Base-by-base conservation (phyloP, 1,140 invertebrate species). In the Anoplophora glabripennis region DNA sequence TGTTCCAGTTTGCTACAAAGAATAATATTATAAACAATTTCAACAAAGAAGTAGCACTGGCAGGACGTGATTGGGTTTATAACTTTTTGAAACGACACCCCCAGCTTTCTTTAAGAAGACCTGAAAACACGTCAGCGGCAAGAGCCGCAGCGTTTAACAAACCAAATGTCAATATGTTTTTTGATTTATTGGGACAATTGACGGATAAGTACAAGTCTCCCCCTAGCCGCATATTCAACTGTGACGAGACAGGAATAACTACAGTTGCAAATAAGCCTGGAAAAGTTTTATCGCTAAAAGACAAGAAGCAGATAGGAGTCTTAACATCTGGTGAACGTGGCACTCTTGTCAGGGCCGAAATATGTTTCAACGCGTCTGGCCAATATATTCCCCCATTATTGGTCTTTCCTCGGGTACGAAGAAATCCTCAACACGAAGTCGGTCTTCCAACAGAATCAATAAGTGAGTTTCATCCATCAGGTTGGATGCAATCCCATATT, bases 321-420 rank as follows among this genome's bases (percentile, higher is more conserved):
- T 45, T 74, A n/a, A 70, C 72, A 12, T 77, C 73, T 59, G 76
- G 71, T 42, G 76, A 79, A 68, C 59, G 72, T 44, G 75, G 76
- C 17, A 57, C 65, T 15, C 72, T 73, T 44, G 72, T 75, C 3
- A 77, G 76, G 17, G 58, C 70, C 34, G 68, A 70, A 49, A 71
- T 65, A 53, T 63, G 59, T 53, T 52, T 49, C 40, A 71, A 52
- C 66, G 68, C 57, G 12, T 34, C 59, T 41, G 67, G 67, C 7
- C 28, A 64, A 42, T 70, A 57, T 58, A 48, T 70, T 9, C 64
- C 68, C 47, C 68, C 62, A 45, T 59, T 68, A 61, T 42, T 70
- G 41, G 67, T 69, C 47, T 28, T 28, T 28, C 21, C 21, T 28
- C n/a, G 7, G 4, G 15, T 12, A 41, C n/a, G 40, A 41, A 41